Evolutionary conservation across 2,888 invertebrate species (phyloP).

Genomic region (Melanargia galathea): DNA sequence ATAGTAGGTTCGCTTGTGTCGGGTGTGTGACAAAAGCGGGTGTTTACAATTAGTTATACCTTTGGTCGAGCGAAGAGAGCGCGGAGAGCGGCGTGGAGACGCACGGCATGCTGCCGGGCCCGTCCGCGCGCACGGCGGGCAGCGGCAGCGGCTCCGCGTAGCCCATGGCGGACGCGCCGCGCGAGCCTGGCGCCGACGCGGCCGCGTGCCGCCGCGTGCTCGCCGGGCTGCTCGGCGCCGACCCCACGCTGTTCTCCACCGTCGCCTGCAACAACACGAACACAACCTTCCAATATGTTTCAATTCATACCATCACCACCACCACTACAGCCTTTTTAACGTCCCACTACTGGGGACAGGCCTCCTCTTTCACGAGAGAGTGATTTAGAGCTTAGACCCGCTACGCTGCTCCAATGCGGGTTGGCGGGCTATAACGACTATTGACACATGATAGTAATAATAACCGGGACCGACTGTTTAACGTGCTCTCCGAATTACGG

Average conservation of each 20-base stretch:
- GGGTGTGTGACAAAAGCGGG: no score
- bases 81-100: conserved; percentile 64
- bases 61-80: conserved; percentile 78
- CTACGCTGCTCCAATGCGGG: no score
- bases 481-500: no score
- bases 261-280: conserved; percentile 57
- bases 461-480: no score
- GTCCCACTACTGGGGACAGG: no score
- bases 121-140: conserved; percentile 76
- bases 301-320: no score
- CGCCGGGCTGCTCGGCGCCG: conserved; percentile 82
- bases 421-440: no score
- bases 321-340: no score
- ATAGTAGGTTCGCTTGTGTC: no score
- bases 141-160: conserved; percentile 60
- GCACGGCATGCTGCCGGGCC: conserved; percentile 78
- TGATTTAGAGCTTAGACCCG: no score
- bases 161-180: conserved; percentile 75
- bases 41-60: conserved; percentile 52
- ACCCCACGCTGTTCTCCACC: conserved; percentile 83
- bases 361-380: no score
- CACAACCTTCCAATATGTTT: not conserved
- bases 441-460: no score
- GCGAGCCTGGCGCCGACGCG: conserved; percentile 67
- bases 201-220: conserved; percentile 50